Evolutionary conservation across 1,140 invertebrate genomes (phyloP).

Genomic region (Thaumetopoea pityocampa): DNA sequence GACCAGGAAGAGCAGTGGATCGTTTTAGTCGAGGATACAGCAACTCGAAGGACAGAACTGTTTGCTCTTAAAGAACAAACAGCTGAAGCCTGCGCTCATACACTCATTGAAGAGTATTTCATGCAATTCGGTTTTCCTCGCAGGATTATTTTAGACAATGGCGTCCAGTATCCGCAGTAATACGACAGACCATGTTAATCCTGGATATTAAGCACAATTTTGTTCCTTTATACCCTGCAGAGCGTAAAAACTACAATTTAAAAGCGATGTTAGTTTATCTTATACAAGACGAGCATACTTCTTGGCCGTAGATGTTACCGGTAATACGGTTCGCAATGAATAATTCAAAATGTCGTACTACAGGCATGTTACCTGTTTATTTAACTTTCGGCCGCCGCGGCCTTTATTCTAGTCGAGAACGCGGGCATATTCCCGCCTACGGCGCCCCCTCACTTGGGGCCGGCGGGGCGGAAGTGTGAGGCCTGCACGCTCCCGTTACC

Average conservation of each 20-base stretch:
- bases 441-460: too few species aligned
- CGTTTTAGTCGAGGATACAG: conserved; percentile 31
- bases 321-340: conserved; percentile 25
- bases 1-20: conserved; percentile 9
- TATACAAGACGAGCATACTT: conserved; percentile 17
- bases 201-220: conserved; percentile 31
- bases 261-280: conserved; percentile 18
- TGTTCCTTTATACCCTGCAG: conserved; percentile 21
- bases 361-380: conserved; percentile 43
- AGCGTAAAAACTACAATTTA: conserved; percentile 27
- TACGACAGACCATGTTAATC: conserved; percentile 34
- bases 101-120: conserved; percentile 25
- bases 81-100: conserved; percentile 27
- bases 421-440: too few species aligned
- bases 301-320: conserved; percentile 22
- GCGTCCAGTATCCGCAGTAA: conserved; percentile 26
- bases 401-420: too few species aligned
- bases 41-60: conserved; percentile 24
- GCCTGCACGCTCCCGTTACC: too few species aligned
- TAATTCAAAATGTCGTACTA: conserved; percentile 32
- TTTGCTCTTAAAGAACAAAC: conserved; percentile 28
- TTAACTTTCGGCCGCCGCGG: conserved; percentile 44
- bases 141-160: conserved; percentile 35
- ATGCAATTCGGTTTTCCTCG: conserved; percentile 26
- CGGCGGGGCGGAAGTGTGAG: too few species aligned